Base-by-base conservation (phyloP, 2,797 vertebrate species). In the Hyperoplus lanceolatus region DNA sequence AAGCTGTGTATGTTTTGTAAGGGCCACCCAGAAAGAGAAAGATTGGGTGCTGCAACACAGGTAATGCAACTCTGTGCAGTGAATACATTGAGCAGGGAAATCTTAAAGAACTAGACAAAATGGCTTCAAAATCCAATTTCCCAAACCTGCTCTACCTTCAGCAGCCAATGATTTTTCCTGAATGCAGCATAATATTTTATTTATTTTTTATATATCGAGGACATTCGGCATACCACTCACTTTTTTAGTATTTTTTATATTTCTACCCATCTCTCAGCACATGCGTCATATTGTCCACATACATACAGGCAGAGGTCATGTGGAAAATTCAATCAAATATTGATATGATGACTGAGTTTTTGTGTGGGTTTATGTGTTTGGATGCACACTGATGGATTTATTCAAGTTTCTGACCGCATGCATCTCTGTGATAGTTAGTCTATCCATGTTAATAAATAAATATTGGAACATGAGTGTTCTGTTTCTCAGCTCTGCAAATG, bases 91-190 rank as follows among this genome's bases (percentile, higher is more conserved):
- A 78, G 72, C 77, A 64, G 56, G 72, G 68, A 86, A 81, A 77
- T 81, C 61, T 39, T 83, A 73, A 81, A 89, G 69, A 74, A 83
- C 70, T 77, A 18, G 61, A 91, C 74, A 89, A 85, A 88, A 88
- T 83, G 64, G 59, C 79, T 90, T 83, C 81, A 79, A 91, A 87
- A 90, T 89, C 87, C 82, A 89, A 87, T 92, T 92, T 86, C 82
- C 75, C 75, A 75, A 83, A 77, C 69, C 83, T 81, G 83, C 78
- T 88, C 65, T 64, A 73, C 79, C 85, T 89, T 87, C 83, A 86
- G 69, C 16, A 62, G 76, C 70, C 68, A 81, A 77, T 45, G 21
- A 43, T 68, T 73, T 78, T 66, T 56, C 39, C 50, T 83, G 60
- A 89, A 86, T 79, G 59, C 53, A 85, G 62, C 71, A 64, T 55